Evolutionary conservation across 2,113 vertebrate species (phyloP).

Genomic region (Speoplatyrhinus poulsoni): DNA sequence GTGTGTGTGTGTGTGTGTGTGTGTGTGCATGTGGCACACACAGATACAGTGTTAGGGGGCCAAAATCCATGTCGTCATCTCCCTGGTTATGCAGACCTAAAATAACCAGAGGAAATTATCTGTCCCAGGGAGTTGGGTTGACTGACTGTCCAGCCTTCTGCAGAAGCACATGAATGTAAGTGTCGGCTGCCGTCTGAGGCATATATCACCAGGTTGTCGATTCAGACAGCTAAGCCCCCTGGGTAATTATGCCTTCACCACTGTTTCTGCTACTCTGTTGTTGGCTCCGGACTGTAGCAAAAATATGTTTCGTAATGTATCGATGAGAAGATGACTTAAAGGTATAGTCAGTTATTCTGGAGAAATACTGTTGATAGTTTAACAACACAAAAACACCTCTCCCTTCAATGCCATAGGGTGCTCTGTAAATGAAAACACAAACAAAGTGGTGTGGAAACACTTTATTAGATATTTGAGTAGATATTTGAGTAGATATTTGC

Average conservation of each 20-base stretch:
- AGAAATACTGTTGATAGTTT: too few relatives aligned
- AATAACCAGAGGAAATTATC: constrained; percentile 69
- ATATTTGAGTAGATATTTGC: too few relatives aligned
- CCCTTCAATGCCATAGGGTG: too few relatives aligned
- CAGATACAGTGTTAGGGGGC: constrained; percentile 50
- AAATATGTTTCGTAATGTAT: not conserved
- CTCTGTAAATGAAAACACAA: not conserved
- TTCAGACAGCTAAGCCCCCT: constrained; percentile 34
- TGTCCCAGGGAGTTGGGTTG: constrained; percentile 44
- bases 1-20: constrained; percentile 21
- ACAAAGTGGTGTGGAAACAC: not conserved
- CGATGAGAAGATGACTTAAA: not conserved
- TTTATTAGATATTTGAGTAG: too few relatives aligned
- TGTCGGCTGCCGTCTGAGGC: constrained; percentile 38
- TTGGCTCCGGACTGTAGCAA: constrained; percentile 10
- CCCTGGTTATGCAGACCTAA: constrained; percentile 42
- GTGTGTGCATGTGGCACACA: constrained; percentile 49
- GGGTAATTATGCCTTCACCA: constrained; percentile 17
- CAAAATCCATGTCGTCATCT: constrained; percentile 52
- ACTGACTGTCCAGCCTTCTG: constrained; percentile 23
- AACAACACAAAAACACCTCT: too few relatives aligned
- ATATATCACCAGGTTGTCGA: constrained; percentile 18
- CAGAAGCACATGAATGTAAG: constrained; percentile 30
- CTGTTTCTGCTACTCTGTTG: not conserved
- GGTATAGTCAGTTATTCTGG: too few relatives aligned